Conservation (phyloP, 2,113 vertebrate genomes). For the Zapornia atra region DNA sequence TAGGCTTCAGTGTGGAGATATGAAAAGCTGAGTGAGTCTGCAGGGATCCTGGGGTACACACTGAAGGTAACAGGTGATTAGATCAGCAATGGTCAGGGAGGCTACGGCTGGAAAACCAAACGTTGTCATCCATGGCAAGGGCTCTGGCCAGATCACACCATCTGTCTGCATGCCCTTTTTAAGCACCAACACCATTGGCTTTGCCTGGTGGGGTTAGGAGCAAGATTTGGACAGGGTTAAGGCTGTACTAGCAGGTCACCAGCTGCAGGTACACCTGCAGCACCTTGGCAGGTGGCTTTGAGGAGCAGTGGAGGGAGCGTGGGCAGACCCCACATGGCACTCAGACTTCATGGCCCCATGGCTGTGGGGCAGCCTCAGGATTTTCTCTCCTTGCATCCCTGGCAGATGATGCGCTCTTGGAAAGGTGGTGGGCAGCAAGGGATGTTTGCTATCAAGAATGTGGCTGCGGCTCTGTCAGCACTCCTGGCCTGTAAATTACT, state of each 20-base stretch:
- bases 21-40: not conserved
- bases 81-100: not conserved
- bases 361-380: not conserved
- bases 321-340: not conserved
- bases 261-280: accelerated
- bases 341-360: not conserved
- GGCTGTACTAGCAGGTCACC: not conserved
- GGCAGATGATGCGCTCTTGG: not conserved
- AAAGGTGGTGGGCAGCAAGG: not conserved
- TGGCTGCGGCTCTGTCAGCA: not conserved
- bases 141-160: accelerated
- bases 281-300: not conserved
- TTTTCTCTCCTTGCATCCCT: not conserved
- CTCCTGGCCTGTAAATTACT: not conserved
- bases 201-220: not conserved
- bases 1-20: not conserved
- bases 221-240: not conserved
- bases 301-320: not conserved
- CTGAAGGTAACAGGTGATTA: accelerated
- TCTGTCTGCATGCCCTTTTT: not conserved
- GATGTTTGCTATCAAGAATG: not conserved
- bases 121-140: accelerated
- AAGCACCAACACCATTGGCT: not conserved
- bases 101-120: not conserved
- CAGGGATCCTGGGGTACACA: not conserved